phyloP scores from a whole-genome alignment of 2,113 vertebrate genomes.

The Sceloporus tristichus region DNA sequence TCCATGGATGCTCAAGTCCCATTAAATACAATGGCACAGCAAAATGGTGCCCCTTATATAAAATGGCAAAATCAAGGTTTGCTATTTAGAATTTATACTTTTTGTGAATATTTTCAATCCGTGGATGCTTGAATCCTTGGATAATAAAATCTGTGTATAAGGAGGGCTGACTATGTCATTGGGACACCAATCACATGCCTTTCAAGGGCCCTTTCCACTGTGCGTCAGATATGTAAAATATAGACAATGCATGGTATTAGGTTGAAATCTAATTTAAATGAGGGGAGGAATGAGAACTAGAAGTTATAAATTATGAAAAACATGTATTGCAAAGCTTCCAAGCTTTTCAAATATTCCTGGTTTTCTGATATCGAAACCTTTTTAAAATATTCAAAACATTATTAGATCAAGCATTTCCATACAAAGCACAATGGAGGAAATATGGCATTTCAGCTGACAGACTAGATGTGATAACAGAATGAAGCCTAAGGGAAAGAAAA shows the following conservation, averaged over 20 bases:
- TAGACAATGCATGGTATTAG: neutral
- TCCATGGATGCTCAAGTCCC: no score
- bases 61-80: no score
- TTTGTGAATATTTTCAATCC: no score
- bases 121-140: no score
- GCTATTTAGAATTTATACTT: no score
- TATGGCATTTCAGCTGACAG: constrained; percentile 70
- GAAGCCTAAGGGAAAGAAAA: constrained; percentile 70
- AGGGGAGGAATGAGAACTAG: neutral
- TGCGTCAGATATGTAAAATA: constrained; percentile 29
- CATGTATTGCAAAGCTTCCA: constrained; percentile 40
- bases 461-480: constrained; percentile 62
- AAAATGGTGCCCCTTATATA: no score
- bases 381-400: constrained; percentile 70
- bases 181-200: neutral
- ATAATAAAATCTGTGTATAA: no score
- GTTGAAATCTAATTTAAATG: neutral
- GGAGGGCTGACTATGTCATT: no score
- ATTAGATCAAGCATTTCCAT: constrained; percentile 70
- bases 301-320: constrained; percentile 44
- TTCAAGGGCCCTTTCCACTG: constrained; percentile 9
- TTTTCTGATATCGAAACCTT: constrained; percentile 45
- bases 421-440: constrained; percentile 58
- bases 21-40: no score
- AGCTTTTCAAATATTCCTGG: constrained; percentile 56